Conservation (phyloP, 2,888 invertebrate genomes). For the Apodemia hepburni region DNA sequence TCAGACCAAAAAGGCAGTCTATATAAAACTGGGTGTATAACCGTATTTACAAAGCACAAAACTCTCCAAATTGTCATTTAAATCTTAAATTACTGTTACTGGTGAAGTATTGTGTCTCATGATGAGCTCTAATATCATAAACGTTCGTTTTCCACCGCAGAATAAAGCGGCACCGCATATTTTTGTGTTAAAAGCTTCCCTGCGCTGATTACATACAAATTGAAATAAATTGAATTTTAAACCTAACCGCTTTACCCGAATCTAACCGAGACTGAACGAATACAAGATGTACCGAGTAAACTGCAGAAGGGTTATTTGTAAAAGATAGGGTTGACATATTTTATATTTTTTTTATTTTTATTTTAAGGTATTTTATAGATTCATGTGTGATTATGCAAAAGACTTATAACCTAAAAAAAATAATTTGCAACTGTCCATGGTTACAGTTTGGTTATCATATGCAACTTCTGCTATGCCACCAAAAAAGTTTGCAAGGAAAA, state of each 20-base stretch:
- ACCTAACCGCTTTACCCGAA: constrained; percentile 56
- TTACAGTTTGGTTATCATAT: too few relatives aligned
- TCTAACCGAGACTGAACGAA: constrained; percentile 36
- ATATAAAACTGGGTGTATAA: background rate
- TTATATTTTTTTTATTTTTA: background rate
- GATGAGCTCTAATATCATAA: constrained; percentile 51
- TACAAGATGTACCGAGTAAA: constrained; percentile 46
- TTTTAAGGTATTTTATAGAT: too few relatives aligned
- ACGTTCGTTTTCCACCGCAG: constrained; percentile 47
- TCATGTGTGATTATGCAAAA: too few relatives aligned
- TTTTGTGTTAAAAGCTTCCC: constrained; percentile 54
- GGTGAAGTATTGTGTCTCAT: constrained; percentile 36
- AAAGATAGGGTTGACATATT: constrained; percentile 45
- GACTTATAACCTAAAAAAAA: too few relatives aligned
- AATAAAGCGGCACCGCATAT: constrained; percentile 56
- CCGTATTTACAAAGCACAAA: background rate
- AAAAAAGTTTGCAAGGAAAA: too few relatives aligned
- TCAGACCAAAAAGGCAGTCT: background rate
- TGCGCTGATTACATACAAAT: constrained; percentile 74
- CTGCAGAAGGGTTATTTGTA: constrained; percentile 62
- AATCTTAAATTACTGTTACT: constrained; percentile 11
- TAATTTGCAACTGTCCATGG: too few relatives aligned
- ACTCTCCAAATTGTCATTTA: constrained; percentile 8
- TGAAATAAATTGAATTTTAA: constrained; percentile 79
- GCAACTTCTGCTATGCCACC: too few relatives aligned